phyloP scores from a whole-genome alignment of 2,888 invertebrate species.

The Tolmerus cingulatus region DNA sequence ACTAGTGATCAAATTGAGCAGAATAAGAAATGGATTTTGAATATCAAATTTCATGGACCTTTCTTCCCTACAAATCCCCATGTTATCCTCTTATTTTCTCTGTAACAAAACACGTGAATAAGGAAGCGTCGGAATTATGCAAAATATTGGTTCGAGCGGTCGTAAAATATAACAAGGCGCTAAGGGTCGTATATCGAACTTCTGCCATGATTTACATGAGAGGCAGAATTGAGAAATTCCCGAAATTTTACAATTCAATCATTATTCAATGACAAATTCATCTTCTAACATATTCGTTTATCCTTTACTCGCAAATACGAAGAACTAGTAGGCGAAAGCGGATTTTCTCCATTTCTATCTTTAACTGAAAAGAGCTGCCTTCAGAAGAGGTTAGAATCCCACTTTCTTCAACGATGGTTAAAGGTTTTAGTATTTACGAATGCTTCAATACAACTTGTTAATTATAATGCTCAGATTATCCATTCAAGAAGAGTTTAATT shows the following conservation, averaged over 20 bases:
- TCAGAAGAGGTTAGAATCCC: background rate
- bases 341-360: background rate
- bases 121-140: background rate
- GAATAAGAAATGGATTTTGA: constrained; percentile 2
- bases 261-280: background rate
- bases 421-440: background rate
- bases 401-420: background rate
- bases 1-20: constrained; percentile 13
- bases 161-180: background rate
- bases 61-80: background rate
- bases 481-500: background rate
- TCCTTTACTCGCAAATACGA: background rate
- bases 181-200: background rate
- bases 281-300: background rate
- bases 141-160: background rate
- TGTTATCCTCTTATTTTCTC: background rate
- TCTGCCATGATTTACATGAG: background rate
- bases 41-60: constrained; percentile 13
- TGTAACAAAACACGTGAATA: constrained; percentile 16
- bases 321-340: background rate
- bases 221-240: background rate
- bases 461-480: background rate
- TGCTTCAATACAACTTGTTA: background rate
- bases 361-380: background rate
- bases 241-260: background rate